A percentile compares a stretch with the other conserved stretches of the same genome.
phyloP scores from a whole-genome alignment of 1,140 invertebrate genomes.

The Hesperophylax magnus region DNA sequence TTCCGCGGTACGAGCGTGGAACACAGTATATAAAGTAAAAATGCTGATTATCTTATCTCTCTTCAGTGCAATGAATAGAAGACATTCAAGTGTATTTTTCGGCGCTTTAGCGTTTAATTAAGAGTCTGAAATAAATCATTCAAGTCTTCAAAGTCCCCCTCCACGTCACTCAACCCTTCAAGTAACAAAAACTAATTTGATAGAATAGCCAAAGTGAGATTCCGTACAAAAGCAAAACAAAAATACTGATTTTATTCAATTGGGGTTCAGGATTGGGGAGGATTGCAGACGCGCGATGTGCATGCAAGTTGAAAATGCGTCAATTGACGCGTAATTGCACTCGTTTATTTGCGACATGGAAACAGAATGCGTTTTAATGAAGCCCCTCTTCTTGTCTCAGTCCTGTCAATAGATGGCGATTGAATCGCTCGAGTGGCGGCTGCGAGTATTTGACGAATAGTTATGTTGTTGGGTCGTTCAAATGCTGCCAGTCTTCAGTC shows the following conservation, averaged over 20 bases:
- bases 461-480: slow-evolving; percentile 4
- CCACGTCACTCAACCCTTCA: slow-evolving; percentile 30
- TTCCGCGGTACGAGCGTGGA: no score
- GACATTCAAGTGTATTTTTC: background rate
- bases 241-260: slow-evolving; percentile 43
- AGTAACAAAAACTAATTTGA: slow-evolving; percentile 44
- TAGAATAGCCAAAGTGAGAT: slow-evolving; percentile 37
- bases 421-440: slow-evolving; percentile 16
- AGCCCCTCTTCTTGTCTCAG: slow-evolving; percentile 36
- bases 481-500: background rate
- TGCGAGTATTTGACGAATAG: background rate
- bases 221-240: slow-evolving; percentile 39
- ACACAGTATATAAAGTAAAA: background rate
- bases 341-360: slow-evolving; percentile 44
- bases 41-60: background rate
- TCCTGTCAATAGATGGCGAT: slow-evolving; percentile 37
- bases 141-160: slow-evolving; percentile 3
- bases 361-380: slow-evolving; percentile 48
- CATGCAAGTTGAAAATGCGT: slow-evolving; percentile 27
- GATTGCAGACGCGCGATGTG: background rate
- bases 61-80: background rate
- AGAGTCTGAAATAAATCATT: slow-evolving; percentile 11
- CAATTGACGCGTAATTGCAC: slow-evolving; percentile 45
- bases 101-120: background rate
- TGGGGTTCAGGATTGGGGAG: background rate